phyloP scores from a whole-genome alignment of 2,888 invertebrate genomes.

The Meghimatium bilineatum region DNA sequence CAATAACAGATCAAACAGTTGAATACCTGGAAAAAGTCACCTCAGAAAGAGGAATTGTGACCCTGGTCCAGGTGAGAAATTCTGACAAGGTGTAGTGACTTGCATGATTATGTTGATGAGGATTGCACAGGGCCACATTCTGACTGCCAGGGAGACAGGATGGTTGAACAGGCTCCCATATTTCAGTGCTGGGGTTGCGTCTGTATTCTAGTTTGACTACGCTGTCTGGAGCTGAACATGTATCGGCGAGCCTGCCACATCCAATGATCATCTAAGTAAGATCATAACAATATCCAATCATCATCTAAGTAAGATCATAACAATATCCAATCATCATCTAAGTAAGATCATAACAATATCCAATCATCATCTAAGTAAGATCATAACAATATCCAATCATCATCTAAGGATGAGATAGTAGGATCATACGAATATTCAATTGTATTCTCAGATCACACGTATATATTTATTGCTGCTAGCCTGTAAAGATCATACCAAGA shows the following conservation, averaged over 20 bases:
- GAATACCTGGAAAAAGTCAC: conserved; percentile 75
- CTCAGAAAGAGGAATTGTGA: conserved; percentile 74
- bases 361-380: too few species aligned
- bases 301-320: too few species aligned
- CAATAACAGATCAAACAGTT: neutral
- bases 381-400: too few species aligned
- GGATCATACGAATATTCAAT: too few species aligned
- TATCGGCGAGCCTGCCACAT: conserved; percentile 67
- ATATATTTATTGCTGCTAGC: too few species aligned
- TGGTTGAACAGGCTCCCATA: conserved; percentile 74
- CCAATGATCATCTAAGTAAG: conserved; percentile 73
- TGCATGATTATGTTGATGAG: conserved; percentile 73
- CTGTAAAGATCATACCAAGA: too few species aligned
- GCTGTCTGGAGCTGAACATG: conserved; percentile 59
- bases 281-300: neutral
- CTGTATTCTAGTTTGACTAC: conserved; percentile 72
- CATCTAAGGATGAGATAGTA: too few species aligned
- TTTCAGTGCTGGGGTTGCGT: conserved; percentile 71
- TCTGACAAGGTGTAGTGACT: conserved; percentile 72
- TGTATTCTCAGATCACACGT: too few species aligned
- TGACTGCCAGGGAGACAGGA: conserved; percentile 74
- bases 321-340: too few species aligned
- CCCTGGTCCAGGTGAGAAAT: conserved; percentile 73
- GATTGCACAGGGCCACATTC: conserved; percentile 74
- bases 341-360: too few species aligned